phyloP scores from a whole-genome alignment of 1,140 invertebrate genomes.

The Bombus balteatus region DNA sequence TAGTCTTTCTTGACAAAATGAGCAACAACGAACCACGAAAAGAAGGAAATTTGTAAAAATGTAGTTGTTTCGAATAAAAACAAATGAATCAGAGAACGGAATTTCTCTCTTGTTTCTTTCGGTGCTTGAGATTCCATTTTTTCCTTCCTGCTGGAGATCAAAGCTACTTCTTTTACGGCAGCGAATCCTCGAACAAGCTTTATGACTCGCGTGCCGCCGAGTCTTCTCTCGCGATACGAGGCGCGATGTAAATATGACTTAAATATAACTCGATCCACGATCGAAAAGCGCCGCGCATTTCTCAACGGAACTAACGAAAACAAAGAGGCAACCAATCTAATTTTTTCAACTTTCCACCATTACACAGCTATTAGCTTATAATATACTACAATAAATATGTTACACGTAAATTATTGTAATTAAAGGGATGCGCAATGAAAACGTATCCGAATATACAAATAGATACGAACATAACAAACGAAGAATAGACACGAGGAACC shows the following conservation, averaged over 20 bases:
- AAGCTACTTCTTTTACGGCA: neutral
- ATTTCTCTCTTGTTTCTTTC: neutral
- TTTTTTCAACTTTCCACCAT: neutral
- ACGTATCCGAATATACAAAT: too few relatives aligned
- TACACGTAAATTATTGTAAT: too few relatives aligned
- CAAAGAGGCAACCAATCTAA: constrained; percentile 6
- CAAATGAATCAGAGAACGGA: too few relatives aligned
- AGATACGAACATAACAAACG: too few relatives aligned
- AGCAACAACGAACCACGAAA: neutral
- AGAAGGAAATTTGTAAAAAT: neutral
- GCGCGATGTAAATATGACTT: constrained; percentile 47
- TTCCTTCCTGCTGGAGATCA: neutral
- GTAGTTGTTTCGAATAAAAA: neutral
- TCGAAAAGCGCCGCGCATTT: constrained; percentile 31
- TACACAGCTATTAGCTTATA: too few relatives aligned
- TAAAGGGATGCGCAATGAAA: too few relatives aligned
- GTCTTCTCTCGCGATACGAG: neutral
- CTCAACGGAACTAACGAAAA: constrained; percentile 20
- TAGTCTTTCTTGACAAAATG: neutral
- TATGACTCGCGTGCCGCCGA: constrained; percentile 13
- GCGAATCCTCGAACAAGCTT: constrained; percentile 38
- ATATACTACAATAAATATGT: too few relatives aligned
- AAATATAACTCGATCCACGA: constrained; percentile 52
- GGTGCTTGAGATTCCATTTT: neutral
- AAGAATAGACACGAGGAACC: neutral